Evolutionary conservation across 1,140 invertebrate species (phyloP).

Genomic region (Pseudomyrmex gracilis): DNA sequence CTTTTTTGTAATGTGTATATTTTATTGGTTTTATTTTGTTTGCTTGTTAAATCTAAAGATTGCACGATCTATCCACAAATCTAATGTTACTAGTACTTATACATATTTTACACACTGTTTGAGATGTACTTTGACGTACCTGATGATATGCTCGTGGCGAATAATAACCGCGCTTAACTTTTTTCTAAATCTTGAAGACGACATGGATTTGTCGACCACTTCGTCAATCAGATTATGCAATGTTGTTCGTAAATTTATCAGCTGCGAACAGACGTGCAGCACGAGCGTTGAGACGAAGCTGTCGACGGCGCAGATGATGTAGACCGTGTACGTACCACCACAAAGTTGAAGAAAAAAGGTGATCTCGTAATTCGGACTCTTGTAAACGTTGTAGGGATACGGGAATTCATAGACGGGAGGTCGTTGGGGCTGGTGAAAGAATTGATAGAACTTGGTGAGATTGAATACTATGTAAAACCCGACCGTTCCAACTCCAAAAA

Average conservation of each 20-base stretch:
- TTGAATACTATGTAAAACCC: background rate
- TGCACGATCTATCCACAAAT: background rate
- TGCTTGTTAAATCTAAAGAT: background rate
- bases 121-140: constrained; percentile 20
- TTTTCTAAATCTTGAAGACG: constrained; percentile 8
- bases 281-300: constrained; percentile 68
- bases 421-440: background rate
- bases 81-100: background rate
- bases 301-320: background rate
- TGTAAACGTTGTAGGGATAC: constrained; percentile 61
- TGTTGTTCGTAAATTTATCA: constrained; percentile 50
- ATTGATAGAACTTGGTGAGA: background rate
- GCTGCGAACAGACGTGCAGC: constrained; percentile 67
- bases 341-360: background rate
- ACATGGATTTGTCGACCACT: background rate
- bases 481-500: background rate
- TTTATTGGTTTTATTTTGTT: too few species aligned
- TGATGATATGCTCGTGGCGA: constrained; percentile 68
- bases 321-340: background rate
- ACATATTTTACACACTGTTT: background rate
- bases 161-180: constrained; percentile 54
- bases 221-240: constrained; percentile 32
- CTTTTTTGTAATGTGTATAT: too few species aligned
- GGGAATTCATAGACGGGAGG: background rate
- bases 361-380: background rate